A percentile compares a stretch with the other conserved stretches of the same genome.
Conservation (phyloP, 2,113 vertebrate species). For the Cisticola juncidis region DNA sequence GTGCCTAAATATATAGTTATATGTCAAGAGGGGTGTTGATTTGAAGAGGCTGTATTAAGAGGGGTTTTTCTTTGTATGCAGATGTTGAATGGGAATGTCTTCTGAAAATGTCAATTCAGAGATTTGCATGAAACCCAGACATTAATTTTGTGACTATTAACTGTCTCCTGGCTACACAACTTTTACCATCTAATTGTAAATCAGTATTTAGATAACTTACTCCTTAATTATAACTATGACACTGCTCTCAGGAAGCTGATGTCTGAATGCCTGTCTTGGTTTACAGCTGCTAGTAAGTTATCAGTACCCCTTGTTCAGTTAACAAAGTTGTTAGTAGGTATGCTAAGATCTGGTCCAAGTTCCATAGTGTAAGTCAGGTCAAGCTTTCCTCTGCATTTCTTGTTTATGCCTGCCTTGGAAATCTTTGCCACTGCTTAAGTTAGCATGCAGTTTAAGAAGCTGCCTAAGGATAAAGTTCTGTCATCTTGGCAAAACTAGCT, state of each 20-base stretch:
- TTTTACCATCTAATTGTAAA: neutral
- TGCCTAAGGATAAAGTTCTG: slow-evolving; percentile 22
- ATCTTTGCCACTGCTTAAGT: neutral
- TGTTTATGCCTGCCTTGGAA: slow-evolving; percentile 28
- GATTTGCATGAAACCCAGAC: neutral
- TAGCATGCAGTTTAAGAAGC: neutral
- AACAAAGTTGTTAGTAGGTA: neutral
- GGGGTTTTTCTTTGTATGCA: neutral
- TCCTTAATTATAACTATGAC: neutral
- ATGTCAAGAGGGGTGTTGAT: neutral
- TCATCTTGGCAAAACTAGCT: slow-evolving; percentile 4
- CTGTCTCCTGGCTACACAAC: neutral
- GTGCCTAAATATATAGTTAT: neutral
- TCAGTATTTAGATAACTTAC: neutral
- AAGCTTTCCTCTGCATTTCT: neutral
- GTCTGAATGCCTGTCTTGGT: neutral
- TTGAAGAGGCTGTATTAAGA: neutral
- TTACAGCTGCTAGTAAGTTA: neutral
- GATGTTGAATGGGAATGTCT: neutral
- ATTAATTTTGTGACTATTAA: neutral
- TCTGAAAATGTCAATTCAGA: neutral
- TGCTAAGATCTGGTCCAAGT: neutral
- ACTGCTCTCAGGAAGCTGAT: neutral
- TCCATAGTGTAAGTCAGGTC: neutral
- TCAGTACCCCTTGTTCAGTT: neutral